Percentiles rank a stretch among this genome's conserved stretches.
These are phyloP conservation scores for Chunga burmeisteri DNA, from an alignment of 2,113 vertebrate species.

Conservation along the genomic window DNA sequence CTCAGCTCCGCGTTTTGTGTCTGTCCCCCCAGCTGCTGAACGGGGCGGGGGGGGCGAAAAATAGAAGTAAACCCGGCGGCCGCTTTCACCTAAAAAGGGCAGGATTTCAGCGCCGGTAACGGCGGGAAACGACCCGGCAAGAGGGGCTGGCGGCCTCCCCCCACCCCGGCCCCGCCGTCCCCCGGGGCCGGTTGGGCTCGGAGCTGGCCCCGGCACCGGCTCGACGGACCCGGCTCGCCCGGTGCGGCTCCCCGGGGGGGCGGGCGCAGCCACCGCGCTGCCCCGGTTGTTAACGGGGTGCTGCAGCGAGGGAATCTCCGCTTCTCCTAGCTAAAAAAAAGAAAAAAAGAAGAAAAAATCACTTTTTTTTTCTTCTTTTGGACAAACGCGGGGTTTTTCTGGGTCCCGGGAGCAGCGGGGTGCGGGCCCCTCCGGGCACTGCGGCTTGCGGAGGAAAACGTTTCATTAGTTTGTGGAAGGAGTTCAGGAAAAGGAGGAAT, in stretches of 20 bases:
- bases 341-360: no score
- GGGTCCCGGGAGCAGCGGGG: not conserved
- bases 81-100: conserved; percentile 33
- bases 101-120: not conserved
- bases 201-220: not conserved
- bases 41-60: not conserved
- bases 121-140: not conserved
- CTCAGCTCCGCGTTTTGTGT: no score
- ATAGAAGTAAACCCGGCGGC: not conserved
- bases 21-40: not conserved
- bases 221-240: not conserved
- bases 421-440: not conserved
- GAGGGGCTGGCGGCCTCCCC: not conserved
- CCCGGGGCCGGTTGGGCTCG: not conserved
- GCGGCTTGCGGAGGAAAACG: not conserved
- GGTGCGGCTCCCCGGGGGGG: not conserved
- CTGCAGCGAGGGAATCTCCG: not conserved
- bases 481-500: not conserved
- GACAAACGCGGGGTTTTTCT: not conserved
- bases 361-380: not conserved
- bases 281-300: not conserved
- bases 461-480: fast-evolving
- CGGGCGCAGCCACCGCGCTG: not conserved
- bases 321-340: not conserved
- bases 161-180: no score